These are phyloP conservation scores for Apeira syringaria DNA, from an alignment of 2,888 invertebrate species.

Conservation along the genomic window DNA sequence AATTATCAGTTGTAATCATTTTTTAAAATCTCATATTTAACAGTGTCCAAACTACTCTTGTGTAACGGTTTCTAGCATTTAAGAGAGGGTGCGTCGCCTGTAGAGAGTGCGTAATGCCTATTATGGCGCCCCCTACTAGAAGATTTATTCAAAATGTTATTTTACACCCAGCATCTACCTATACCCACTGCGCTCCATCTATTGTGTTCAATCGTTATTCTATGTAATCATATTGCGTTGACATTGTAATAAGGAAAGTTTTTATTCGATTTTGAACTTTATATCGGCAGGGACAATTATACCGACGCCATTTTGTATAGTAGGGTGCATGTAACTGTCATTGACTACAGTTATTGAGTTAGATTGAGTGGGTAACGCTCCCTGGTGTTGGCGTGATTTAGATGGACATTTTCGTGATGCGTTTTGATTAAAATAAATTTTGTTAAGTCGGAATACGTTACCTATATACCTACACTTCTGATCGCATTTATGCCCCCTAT, in stretches of 20 bases:
- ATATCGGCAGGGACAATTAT: constrained; percentile 39
- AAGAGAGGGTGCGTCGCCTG: constrained; percentile 68
- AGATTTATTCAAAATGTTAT: constrained; percentile 84
- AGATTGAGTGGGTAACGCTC: constrained; percentile 61
- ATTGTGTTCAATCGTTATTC: constrained; percentile 62
- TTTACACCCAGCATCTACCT: constrained; percentile 70
- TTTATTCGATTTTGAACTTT: constrained; percentile 50
- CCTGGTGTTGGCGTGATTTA: constrained; percentile 37
- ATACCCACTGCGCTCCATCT: constrained; percentile 33
- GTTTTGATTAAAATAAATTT: constrained; percentile 24
- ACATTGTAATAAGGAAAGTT: constrained; percentile 55
- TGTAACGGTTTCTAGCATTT: constrained; percentile 45
- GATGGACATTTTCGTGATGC: constrained; percentile 18
- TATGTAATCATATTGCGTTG: constrained; percentile 54
- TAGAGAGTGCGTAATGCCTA: constrained; percentile 59
- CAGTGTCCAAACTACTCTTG: constrained; percentile 48
- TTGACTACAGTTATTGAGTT: constrained; percentile 70
- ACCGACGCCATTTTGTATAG: constrained; percentile 67
- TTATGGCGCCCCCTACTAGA: constrained; percentile 73
- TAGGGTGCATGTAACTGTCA: constrained; percentile 56
- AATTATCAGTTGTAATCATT: too few species aligned
- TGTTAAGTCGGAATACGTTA: constrained; percentile 8
- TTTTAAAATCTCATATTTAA: too few species aligned
- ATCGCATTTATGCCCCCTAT: too few species aligned
- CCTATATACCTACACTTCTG: too few species aligned